A percentile compares a stretch with the other conserved stretches of the same genome.
phyloP scores from a whole-genome alignment of 2,888 invertebrate genomes.

The Drosophila putrida region DNA sequence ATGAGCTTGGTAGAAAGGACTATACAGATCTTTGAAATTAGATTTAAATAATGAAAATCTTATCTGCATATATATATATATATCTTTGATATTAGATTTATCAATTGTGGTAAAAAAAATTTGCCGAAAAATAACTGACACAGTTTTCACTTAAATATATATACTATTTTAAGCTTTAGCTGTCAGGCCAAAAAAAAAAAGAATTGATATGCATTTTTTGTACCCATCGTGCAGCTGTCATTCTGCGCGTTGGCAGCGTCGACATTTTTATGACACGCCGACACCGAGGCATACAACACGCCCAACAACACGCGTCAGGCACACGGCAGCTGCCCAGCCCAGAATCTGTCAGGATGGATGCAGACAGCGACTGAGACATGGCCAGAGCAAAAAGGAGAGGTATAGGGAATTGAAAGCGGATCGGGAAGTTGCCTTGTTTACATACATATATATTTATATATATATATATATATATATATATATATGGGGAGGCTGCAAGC shows the following conservation, averaged over 20 bases:
- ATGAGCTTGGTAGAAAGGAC: too few relatives aligned
- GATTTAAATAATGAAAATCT: too few relatives aligned
- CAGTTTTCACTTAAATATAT: not conserved
- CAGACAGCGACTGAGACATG: conserved; percentile 34
- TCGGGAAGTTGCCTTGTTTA: conserved; percentile 44
- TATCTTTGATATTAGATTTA: too few relatives aligned
- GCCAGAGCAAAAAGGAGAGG: not conserved
- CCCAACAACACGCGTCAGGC: conserved; percentile 18
- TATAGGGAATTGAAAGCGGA: not conserved
- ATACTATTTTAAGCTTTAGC: not conserved
- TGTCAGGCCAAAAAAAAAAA: not conserved
- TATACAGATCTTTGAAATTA: too few relatives aligned
- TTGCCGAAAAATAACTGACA: not conserved
- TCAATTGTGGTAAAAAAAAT: not conserved
- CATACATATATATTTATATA: conserved; percentile 48
- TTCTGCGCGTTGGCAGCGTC: conserved; percentile 58
- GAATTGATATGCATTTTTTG: not conserved
- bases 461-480: not conserved
- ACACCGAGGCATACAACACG: conserved; percentile 60
- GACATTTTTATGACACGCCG: conserved; percentile 71
- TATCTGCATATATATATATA: too few relatives aligned
- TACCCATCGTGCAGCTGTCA: conserved; percentile 55
- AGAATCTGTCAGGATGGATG: conserved; percentile 38
- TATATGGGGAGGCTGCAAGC: conserved; percentile 41
- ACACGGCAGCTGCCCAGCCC: conserved; percentile 33